Percentiles rank a stretch among this genome's conserved stretches.
Conservation (phyloP, 2,888 invertebrate genomes). For the Fissipunctia ypsillon region DNA sequence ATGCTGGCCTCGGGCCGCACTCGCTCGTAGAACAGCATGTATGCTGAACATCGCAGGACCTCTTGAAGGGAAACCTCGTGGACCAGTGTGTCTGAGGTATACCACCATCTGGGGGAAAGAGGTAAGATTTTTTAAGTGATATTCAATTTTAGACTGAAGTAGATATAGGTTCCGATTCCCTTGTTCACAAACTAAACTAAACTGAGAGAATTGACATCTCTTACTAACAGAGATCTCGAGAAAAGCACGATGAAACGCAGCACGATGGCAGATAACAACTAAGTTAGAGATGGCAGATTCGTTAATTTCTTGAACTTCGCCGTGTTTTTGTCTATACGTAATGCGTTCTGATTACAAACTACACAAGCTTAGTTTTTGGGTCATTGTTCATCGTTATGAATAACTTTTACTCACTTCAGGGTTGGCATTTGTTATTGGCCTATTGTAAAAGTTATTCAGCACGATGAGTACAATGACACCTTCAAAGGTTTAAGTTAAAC, state of each 20-base stretch:
- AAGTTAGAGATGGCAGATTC: not conserved
- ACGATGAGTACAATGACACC: not conserved
- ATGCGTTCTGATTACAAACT: not conserved
- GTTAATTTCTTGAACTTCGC: not conserved
- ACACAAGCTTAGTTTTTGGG: not conserved
- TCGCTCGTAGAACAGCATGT: conserved; percentile 97
- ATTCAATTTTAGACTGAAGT: not conserved
- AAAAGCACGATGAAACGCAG: not conserved
- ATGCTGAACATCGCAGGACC: conserved; percentile 96
- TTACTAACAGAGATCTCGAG: not conserved
- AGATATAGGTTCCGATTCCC: not conserved
- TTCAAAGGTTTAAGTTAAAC: not conserved
- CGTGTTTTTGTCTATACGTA: not conserved
- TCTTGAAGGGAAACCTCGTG: conserved; percentile 94
- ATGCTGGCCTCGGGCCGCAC: conserved; percentile 65
- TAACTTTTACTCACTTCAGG: not conserved
- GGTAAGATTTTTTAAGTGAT: not conserved
- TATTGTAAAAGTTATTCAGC: too few species aligned
- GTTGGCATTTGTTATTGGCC: too few species aligned
- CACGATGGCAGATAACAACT: not conserved
- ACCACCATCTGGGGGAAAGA: conserved; percentile 93
- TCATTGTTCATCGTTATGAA: not conserved
- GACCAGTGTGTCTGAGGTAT: conserved; percentile 96
- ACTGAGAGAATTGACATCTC: not conserved
- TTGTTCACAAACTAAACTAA: not conserved